phyloP scores from a whole-genome alignment of 2,888 invertebrate species.

The Tolmerus cingulatus region DNA sequence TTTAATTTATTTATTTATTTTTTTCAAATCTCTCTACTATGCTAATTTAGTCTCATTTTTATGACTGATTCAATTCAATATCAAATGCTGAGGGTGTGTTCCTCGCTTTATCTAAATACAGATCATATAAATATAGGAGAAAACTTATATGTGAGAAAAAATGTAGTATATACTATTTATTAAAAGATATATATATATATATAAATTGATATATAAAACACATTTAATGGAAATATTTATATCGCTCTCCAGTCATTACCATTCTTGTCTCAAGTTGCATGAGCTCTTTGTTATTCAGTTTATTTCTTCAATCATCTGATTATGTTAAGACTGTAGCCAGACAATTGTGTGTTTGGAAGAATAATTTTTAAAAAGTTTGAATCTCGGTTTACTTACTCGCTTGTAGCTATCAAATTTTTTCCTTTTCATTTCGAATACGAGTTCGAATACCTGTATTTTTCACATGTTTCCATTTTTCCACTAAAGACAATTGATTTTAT shows the following conservation, averaged over 20 bases:
- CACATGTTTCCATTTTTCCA: slow-evolving; percentile 10
- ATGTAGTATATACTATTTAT: slow-evolving; percentile 45
- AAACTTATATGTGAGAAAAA: slow-evolving; percentile 46
- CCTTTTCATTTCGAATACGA: neutral
- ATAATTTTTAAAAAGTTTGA: slow-evolving; percentile 13
- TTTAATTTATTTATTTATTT: neutral
- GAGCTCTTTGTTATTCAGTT: slow-evolving; percentile 41
- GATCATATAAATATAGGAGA: slow-evolving; percentile 43
- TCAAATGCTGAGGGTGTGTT: neutral
- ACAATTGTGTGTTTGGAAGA: slow-evolving; percentile 54
- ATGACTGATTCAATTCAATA: slow-evolving; percentile 6
- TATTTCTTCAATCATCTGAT: slow-evolving; percentile 25
- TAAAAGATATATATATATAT: slow-evolving; percentile 39
- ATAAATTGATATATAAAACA: slow-evolving; percentile 49
- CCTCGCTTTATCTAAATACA: slow-evolving; percentile 20
- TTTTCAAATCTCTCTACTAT: neutral
- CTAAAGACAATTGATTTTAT: neutral
- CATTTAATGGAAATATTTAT: slow-evolving; percentile 48
- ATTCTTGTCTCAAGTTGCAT: slow-evolving; percentile 53
- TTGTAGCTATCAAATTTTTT: slow-evolving; percentile 51
- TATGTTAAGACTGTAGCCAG: slow-evolving; percentile 55
- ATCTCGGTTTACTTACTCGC: slow-evolving; percentile 42
- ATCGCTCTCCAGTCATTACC: slow-evolving; percentile 63
- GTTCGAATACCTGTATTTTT: slow-evolving; percentile 4
- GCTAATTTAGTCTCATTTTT: neutral